Evolutionary conservation across 1,140 invertebrate species (phyloP), one percentile per base, ranked within the genome.

Genomic region (Diorhabda elongata): DNA sequence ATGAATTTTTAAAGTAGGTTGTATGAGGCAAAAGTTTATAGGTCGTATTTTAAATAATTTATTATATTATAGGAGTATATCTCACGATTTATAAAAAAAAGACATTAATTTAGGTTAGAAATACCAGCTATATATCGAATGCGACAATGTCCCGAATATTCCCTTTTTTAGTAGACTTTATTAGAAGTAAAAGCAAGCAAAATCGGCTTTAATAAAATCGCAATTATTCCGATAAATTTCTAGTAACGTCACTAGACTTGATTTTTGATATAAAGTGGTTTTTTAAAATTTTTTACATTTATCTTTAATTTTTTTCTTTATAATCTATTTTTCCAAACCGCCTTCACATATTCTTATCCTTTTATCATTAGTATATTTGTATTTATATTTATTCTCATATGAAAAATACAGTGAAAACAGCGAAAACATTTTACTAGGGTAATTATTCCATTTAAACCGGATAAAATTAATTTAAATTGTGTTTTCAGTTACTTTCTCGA

Each of bases 21-120:
- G 26, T 26, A 26, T 26, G 26, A 26, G 1, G 26, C 1, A 26
- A 1, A 26, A 1, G 26, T 26, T 26, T 26, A 26, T 26, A 26
- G 26, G 26, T 26, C 26, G 26, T 1, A 26, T 26, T 26, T 26
- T 26, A 26, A 26, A 26, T 26, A 26, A 26, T 26, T 26, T 26
- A 26, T 26, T 26, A 26, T 26, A 26, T 26, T 26, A 26, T 26
- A 26, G 0, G 26, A 26, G 26, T 26, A 26, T 2, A 26, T 26
- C 26, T 26, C 26, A 26, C 26, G 26, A 26, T 70, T 82, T 79
- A 80, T 77, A 81, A 72, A 42, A 41, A 5, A 4, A 7, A 56
- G 52, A 56, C n/a, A 56, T 6, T 7, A 56, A 56, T 56, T 56
- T 56, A 7, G 6, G 6, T 56, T 6, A 26, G 26, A 26, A 26